Evolutionary conservation across 2,888 invertebrate genomes (phyloP).

Genomic region (Hydroisotoma schaefferi): DNA sequence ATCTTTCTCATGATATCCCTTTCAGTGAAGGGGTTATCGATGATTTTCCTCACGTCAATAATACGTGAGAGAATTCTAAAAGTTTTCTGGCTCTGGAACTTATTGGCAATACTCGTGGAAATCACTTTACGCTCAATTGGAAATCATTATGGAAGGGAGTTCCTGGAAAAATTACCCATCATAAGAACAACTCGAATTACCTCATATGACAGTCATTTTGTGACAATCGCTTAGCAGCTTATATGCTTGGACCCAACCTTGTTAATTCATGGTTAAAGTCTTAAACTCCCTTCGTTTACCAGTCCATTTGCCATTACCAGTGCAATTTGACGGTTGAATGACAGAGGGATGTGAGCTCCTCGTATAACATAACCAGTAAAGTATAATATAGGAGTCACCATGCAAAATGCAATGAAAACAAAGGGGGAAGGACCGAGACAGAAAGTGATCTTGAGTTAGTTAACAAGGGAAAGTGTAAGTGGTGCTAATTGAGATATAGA

Average conservation of each 20-base stretch:
- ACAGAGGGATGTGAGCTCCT: no score
- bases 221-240: not conserved
- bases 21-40: not conserved
- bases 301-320: no score
- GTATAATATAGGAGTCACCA: no score
- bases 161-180: conserved; percentile 8
- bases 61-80: not conserved
- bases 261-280: not conserved
- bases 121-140: conserved; percentile 4
- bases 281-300: not conserved
- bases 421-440: not conserved
- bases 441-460: no score
- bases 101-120: conserved; percentile 6
- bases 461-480: not conserved
- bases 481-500: not conserved
- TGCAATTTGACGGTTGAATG: not conserved
- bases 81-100: not conserved
- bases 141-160: not conserved
- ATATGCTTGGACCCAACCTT: not conserved
- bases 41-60: not conserved
- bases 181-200: not conserved
- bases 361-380: no score
- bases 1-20: not conserved
- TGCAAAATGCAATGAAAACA: not conserved
- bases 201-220: not conserved